A percentile compares a stretch with the other conserved stretches of the same genome.
Evolutionary conservation across 37 sponge, comb jelly and placozoan genomes (phyloP).

Genomic region (Bolinopsis microptera): DNA sequence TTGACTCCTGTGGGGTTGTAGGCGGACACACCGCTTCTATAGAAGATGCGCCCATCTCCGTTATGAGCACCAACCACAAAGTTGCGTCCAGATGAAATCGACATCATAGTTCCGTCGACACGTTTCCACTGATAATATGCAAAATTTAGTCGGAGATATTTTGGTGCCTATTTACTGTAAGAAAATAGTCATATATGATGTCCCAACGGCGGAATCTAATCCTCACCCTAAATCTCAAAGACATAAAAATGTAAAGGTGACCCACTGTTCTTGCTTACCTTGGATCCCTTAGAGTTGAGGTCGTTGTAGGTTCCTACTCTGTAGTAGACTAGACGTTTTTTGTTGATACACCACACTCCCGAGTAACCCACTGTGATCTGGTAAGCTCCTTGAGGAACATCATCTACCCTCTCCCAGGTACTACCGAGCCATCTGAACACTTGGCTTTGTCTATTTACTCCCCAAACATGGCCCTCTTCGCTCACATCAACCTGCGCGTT

Average conservation of each 20-base stretch:
- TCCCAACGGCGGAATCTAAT: no score
- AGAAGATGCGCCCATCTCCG: not conserved
- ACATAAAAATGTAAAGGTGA: no score
- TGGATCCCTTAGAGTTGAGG: not conserved
- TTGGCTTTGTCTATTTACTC: not conserved
- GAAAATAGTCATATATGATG: not conserved
- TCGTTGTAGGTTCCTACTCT: not conserved
- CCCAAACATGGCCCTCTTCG: not conserved
- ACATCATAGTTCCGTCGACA: not conserved
- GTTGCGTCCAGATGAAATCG: not conserved
- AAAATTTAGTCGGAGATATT: no score
- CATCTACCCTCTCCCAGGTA: not conserved
- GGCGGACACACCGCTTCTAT: not conserved
- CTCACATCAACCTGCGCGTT: constrained; percentile 25
- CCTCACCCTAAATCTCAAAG: no score
- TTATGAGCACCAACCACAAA: not conserved
- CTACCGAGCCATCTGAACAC: not conserved
- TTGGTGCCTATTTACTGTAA: not conserved
- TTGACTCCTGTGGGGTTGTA: not conserved
- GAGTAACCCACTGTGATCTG: not conserved
- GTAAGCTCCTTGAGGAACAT: not conserved
- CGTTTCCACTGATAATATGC: not conserved
- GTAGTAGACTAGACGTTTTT: not conserved
- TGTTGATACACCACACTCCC: not conserved
- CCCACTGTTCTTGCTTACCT: constrained; percentile 16